Evolutionary conservation across 2,888 invertebrate genomes (phyloP), one percentile per base, ranked within the genome.

Genomic region (Torymus texanus): DNA sequence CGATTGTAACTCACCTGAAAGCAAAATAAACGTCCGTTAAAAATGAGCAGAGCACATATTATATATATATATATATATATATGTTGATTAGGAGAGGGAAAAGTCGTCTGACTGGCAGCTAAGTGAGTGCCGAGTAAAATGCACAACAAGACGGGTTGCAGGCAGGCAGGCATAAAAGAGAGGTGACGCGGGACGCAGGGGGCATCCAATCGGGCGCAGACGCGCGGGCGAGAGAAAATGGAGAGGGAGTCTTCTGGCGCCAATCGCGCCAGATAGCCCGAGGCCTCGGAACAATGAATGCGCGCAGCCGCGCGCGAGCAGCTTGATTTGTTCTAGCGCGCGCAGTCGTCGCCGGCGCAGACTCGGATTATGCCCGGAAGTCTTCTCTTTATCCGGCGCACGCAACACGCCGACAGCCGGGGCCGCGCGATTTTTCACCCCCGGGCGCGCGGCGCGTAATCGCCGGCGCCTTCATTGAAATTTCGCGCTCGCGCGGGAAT

Each of bases 351-450:
- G 82, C 82, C 80, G 83, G 82, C 82, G 82, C 76, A 72, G 78
- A 73, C 79, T 83, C 85, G 85, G 87, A 90, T 90, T 90, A 90
- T 89, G 89, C 89, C 90, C 88, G 89, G 88, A 89, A 90, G 79
- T 76, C 68, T 61, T 76, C 63, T 73, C 75, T 74, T 75, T 76
- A 73, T 81, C 71, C 70, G 63, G 61, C 55, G 18, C 13, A 65
- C 73, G 72, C 55, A 58, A 65, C 70, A 56, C 70, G 14, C 53
- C 14, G 5, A 16, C 51, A 67, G 29, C 21, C 67, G 41, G 41
- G 10, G 41, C 61, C 55, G 53, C 51, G 72, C 53, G 55, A 66
- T 59, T 73, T 79, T 67, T 75, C 61, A 11, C 62, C 16, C 61
- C 70, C 61, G 12, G 41, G n/a, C 59, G 41, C 67, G 12, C 68